phyloP scores from a whole-genome alignment of 2,113 vertebrate species.

The Gulo gulo region DNA sequence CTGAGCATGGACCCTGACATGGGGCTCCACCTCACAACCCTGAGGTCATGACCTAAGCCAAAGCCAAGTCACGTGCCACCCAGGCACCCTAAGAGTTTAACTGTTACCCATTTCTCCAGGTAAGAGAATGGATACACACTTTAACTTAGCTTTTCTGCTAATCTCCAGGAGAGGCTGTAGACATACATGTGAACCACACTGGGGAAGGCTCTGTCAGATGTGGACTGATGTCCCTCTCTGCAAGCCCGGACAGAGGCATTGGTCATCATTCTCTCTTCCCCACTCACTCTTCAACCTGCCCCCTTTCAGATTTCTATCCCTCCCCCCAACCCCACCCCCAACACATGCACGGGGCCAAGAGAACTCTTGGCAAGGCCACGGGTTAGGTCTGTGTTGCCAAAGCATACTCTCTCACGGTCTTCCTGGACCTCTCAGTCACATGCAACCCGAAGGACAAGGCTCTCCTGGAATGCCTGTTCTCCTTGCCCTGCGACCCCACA shows the following conservation, averaged over 20 bases:
- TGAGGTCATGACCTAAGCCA: background rate
- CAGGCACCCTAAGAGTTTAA: background rate
- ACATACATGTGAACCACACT: no score
- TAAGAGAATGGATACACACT: background rate
- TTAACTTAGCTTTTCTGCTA: background rate
- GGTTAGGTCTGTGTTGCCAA: background rate
- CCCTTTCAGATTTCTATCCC: background rate
- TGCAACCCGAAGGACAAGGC: background rate
- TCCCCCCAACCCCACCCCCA: background rate
- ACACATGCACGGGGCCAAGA: background rate
- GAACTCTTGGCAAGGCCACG: background rate
- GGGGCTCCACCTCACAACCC: background rate
- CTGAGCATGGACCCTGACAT: background rate
- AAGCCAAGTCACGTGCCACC: background rate
- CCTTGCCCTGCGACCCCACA: background rate
- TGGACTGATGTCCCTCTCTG: background rate
- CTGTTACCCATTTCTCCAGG: background rate
- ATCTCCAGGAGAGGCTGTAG: background rate
- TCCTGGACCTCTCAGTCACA: background rate
- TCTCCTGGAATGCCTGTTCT: background rate
- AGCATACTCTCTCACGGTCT: background rate
- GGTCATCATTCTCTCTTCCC: background rate
- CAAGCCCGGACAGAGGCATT: background rate
- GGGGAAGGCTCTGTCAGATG: background rate
- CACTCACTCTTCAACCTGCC: background rate